Percentiles rank a stretch among this genome's conserved stretches.
Conservation (phyloP, 2,113 vertebrate species). For the Ciconia stormi region DNA sequence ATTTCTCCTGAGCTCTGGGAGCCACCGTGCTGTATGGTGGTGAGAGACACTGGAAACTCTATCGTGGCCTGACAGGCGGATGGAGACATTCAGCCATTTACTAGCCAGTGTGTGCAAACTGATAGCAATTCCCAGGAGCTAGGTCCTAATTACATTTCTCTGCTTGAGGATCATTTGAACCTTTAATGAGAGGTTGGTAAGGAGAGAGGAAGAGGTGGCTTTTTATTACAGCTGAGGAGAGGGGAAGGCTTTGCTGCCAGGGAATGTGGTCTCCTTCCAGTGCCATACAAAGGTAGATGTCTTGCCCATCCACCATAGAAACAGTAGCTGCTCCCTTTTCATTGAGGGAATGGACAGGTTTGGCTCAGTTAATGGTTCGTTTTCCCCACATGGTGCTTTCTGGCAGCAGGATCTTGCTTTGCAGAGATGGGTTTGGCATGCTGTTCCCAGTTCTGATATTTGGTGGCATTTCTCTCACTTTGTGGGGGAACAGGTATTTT, state of each 20-base stretch:
- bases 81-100: slow-evolving; percentile 64
- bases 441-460: background rate
- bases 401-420: background rate
- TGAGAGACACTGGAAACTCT: slow-evolving; percentile 28
- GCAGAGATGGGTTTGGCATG: background rate
- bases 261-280: background rate
- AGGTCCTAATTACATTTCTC: slow-evolving; percentile 54
- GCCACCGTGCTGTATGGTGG: background rate
- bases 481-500: background rate
- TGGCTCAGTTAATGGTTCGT: background rate
- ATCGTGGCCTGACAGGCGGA: background rate
- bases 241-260: background rate
- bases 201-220: slow-evolving; percentile 22
- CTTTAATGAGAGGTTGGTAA: slow-evolving; percentile 53
- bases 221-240: background rate
- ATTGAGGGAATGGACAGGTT: background rate
- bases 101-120: slow-evolving; percentile 44
- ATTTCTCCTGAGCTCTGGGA: background rate
- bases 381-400: background rate
- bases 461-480: background rate
- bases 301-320: background rate
- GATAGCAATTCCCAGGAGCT: slow-evolving; percentile 54
- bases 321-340: background rate
- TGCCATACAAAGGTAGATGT: background rate
- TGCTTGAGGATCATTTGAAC: slow-evolving; percentile 48